Evolutionary conservation across 2,113 vertebrate genomes (phyloP).

Genomic region (Erpornis zantholeuca): DNA sequence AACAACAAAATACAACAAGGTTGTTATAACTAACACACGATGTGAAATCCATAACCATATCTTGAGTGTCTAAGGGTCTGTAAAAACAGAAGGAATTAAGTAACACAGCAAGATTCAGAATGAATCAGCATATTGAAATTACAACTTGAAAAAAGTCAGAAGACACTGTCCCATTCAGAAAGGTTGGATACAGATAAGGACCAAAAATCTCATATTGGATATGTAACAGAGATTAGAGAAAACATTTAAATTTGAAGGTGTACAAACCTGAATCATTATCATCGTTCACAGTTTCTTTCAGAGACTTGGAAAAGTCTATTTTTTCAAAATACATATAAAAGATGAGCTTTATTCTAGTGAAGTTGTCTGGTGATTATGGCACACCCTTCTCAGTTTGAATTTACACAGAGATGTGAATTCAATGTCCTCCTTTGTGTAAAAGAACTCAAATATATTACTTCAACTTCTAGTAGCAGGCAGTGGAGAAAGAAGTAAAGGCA

Average conservation of each 20-base stretch:
- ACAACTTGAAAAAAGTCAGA: background rate
- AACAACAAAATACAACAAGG: background rate
- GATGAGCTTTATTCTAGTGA: background rate
- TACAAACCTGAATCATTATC: background rate
- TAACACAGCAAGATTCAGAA: background rate
- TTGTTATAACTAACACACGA: background rate
- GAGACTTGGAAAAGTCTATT: background rate
- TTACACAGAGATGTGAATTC: background rate
- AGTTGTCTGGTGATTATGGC: background rate
- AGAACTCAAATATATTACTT: background rate
- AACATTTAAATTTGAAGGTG: background rate
- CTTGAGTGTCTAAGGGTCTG: background rate
- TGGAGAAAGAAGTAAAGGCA: background rate
- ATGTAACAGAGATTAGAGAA: background rate
- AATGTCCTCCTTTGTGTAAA: background rate
- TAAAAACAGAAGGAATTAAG: background rate
- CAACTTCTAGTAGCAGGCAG: background rate
- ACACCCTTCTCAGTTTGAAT: background rate
- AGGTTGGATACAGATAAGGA: background rate
- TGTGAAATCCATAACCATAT: background rate
- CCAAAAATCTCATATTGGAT: background rate
- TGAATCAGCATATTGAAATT: background rate
- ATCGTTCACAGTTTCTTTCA: background rate
- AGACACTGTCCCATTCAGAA: background rate
- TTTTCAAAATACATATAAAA: background rate